These are phyloP conservation scores for Poeciliopsis turrubarensis DNA, from an alignment of 2,113 vertebrate genomes.

Conservation along the genomic window DNA sequence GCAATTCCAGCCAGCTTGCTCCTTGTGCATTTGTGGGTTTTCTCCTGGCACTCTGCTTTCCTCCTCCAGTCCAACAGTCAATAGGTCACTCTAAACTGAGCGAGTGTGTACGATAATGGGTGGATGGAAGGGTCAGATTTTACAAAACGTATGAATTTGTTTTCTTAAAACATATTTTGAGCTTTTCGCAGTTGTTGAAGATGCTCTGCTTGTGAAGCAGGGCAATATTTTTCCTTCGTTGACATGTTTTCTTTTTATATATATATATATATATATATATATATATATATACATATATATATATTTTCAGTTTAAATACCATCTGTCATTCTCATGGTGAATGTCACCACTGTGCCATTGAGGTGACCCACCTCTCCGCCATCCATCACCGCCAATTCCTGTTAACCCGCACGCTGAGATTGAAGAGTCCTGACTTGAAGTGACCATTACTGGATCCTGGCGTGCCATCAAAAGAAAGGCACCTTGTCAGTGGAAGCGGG, in stretches of 20 bases:
- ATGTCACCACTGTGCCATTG: constrained; percentile 66
- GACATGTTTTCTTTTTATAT: constrained; percentile 48
- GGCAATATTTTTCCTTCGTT: constrained; percentile 33
- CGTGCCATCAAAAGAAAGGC: constrained; percentile 32
- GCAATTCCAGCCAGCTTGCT: no score
- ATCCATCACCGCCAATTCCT: constrained; percentile 66
- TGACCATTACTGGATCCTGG: constrained; percentile 22
- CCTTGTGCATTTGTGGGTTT: no score
- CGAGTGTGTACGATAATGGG: neutral
- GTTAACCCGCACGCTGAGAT: constrained; percentile 29
- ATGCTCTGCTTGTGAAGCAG: constrained; percentile 38
- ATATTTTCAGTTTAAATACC: constrained; percentile 70
- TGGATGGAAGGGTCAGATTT: neutral
- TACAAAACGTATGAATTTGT: neutral
- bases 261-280: constrained; percentile 27
- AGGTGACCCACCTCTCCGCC: constrained; percentile 60
- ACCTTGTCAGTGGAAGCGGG: neutral
- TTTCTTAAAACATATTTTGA: constrained; percentile 5
- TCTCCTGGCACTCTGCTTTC: no score
- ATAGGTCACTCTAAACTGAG: neutral
- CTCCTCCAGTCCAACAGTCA: no score
- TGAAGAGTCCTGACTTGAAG: constrained; percentile 40
- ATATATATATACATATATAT: constrained; percentile 28
- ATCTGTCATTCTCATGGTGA: constrained; percentile 69
- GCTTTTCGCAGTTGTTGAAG: constrained; percentile 14